Base-by-base conservation (phyloP, 2,113 vertebrate genomes). In the Lasiurus cinereus region DNA sequence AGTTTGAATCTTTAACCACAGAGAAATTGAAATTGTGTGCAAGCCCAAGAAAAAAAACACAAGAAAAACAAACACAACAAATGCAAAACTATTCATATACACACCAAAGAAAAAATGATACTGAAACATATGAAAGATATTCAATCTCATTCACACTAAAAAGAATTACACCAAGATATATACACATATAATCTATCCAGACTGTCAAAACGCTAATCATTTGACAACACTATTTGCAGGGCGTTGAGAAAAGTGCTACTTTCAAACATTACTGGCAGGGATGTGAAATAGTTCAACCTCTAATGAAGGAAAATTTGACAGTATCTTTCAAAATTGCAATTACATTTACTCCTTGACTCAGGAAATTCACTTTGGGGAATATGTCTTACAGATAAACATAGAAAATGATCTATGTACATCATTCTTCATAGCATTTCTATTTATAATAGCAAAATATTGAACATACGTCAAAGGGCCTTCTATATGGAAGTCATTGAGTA, bases 301-400 rank as follows among this genome's bases (percentile, higher is more conserved):
- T 88, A 90, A 90, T 52, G 36, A 92, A 90, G n/a, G 43, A 6
- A 88, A 88, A 94, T 87, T 69, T 95, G 56, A 88, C 70, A 83
- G 56, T 24, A 54, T 79, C 88, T 87, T 87, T 90, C 66, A 83
- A 92, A 92, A 90, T 74, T 70, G 21, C 8, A 56, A 74, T 94
- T 90, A 70, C 62, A 76, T 70, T 93, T 83, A 94, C 39, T 91
- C 70, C 88, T 93, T 90, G 73, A 95, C 29, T 76, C 54, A 59
- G 31, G 31, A 87, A 70, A 92, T 54, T 4, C 50, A 77, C 66
- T 66, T 90, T 39, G 77, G 27, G 43, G 95, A 93, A 83, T 86
- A 64, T 2, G 74, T 90, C 66, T 96, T 83, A 50, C 21, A 59
- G 24, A 88, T 46, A 92, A 88, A 79, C 4, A 11, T 56, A 88